Percentiles rank a stretch among this genome's conserved stretches.
These are phyloP conservation scores for Nomada ruficornis DNA, from an alignment of 2,888 invertebrate genomes.

Conservation along the genomic window DNA sequence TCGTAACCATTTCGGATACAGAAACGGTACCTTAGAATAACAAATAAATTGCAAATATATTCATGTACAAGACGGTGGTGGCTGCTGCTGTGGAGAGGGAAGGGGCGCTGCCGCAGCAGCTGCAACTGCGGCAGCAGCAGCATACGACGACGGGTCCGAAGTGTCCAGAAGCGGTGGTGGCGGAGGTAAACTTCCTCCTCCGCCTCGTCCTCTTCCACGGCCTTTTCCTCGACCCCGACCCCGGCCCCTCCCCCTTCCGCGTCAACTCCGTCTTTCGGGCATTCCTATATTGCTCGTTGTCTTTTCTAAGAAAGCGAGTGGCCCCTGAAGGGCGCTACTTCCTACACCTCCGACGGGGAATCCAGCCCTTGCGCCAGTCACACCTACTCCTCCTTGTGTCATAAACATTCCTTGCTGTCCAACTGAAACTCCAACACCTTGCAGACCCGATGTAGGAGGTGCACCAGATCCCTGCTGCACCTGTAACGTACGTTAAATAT, in stretches of 20 bases:
- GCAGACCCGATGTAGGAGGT: slow-evolving; percentile 77
- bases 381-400: slow-evolving; percentile 76
- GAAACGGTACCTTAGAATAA: slow-evolving; percentile 29
- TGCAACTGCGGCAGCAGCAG: slow-evolving; percentile 79
- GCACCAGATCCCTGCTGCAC: slow-evolving; percentile 80
- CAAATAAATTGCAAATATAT: slow-evolving; percentile 40
- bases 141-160: slow-evolving; percentile 82
- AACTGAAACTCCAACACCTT: slow-evolving; percentile 79
- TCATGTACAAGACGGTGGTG: slow-evolving; percentile 81
- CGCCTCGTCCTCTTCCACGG: slow-evolving; percentile 91
- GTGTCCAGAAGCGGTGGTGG: slow-evolving; percentile 81
- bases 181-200: slow-evolving; percentile 82
- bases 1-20: slow-evolving; percentile 1
- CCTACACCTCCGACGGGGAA: slow-evolving; percentile 85
- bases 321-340: slow-evolving; percentile 90
- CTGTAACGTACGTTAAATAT: slow-evolving; percentile 67
- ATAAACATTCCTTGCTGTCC: slow-evolving; percentile 81
- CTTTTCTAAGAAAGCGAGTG: slow-evolving; percentile 94
- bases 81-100: slow-evolving; percentile 83
- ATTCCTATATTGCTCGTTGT: slow-evolving; percentile 96
- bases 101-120: slow-evolving; percentile 80
- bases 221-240: slow-evolving; percentile 90
- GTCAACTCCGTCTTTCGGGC: slow-evolving; percentile 94
- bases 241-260: slow-evolving; percentile 94
- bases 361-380: slow-evolving; percentile 86